Evolutionary conservation across 2,113 vertebrate genomes (phyloP).

Genomic region (Taxidea taxus): DNA sequence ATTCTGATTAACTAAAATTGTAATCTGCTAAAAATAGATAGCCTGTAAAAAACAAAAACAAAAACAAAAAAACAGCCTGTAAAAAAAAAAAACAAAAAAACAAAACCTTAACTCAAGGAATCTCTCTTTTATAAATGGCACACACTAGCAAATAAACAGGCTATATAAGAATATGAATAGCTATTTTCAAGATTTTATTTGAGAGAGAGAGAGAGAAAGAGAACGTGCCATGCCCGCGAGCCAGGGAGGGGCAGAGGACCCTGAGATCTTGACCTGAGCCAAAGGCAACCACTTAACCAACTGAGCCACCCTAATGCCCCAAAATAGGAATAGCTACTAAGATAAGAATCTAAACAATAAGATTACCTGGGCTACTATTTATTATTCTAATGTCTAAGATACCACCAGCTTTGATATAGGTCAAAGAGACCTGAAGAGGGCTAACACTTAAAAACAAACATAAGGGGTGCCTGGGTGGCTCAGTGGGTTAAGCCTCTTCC

Average conservation of each 20-base stretch:
- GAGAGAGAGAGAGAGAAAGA: too few relatives aligned
- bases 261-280: background rate
- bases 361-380: background rate
- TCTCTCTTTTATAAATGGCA: slow-evolving; percentile 31
- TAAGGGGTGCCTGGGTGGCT: background rate
- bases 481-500: too few relatives aligned
- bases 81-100: too few relatives aligned
- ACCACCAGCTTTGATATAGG: background rate
- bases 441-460: background rate
- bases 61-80: too few relatives aligned
- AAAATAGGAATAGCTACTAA: slow-evolving; percentile 14
- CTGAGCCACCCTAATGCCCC: background rate
- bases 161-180: background rate
- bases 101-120: background rate
- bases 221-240: too few relatives aligned
- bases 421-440: background rate
- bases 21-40: slow-evolving; percentile 9
- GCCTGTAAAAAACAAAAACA: too few relatives aligned
- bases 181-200: background rate
- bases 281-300: background rate
- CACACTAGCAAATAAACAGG: background rate
- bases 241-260: background rate
- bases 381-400: background rate
- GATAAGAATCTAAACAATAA: slow-evolving; percentile 20
- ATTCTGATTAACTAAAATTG: slow-evolving; percentile 27